Base-by-base conservation (phyloP, 2,113 vertebrate genomes). In the Acinonyx jubatus region DNA sequence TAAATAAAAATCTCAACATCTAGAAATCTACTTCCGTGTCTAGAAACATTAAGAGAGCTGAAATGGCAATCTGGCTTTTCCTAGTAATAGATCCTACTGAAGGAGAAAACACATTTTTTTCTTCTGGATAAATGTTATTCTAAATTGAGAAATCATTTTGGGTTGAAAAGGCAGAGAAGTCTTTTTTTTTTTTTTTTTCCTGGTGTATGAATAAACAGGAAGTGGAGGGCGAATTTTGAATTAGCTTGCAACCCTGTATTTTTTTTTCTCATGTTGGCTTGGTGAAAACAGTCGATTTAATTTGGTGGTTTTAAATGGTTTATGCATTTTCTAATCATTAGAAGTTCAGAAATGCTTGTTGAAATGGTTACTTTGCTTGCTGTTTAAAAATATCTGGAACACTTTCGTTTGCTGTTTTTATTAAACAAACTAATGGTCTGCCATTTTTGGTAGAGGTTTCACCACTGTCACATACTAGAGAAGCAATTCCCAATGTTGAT, bases 111-210 rank as follows among this genome's bases (percentile, higher is more conserved):
- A 4, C 0, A 23, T 63, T 82, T 73, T 55, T 16, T 89, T 31
- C 25, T 94, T 48, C 21, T 50, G 73, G 45, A 52, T 69, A 95
- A 38, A 83, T 74, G 76, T 25, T 82, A 3, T 88, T 89, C 69
- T 87, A 95, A 97, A 88, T 65, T 90, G 80, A 96, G 87, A 84
- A 66, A 6, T 92, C 36, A 84, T 78, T 93, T 97, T 79, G 90
- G 33, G 21, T 87, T 89, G n/a, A 65, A 90, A 97, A 96, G 69
- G 15, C 61, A 91, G 61, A 63, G 79, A 82, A 95, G 36, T 52
- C 63, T 38, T 1, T 73, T 38, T 55, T 45, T 94, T 61, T 73
- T 81, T 36, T 66, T 80, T 52, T 15, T 14, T 2, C 11, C 66
- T 96, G 36, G 5, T 79, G 1, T 87, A 65, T 83, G 21, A 96